Conservation (phyloP, 1,140 invertebrate species). For the Orius laevigatus region DNA sequence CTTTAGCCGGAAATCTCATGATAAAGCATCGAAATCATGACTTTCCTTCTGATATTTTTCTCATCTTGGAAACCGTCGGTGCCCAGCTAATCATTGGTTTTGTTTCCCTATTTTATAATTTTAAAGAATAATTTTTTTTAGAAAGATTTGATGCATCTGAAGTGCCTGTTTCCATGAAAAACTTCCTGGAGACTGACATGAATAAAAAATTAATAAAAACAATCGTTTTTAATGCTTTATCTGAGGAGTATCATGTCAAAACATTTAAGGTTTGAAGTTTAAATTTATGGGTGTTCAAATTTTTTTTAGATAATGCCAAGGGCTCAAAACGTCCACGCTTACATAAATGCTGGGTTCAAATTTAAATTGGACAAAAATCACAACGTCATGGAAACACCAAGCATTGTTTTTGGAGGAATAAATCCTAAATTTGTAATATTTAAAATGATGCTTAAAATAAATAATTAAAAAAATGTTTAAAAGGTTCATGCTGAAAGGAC, state of each 20-base stretch:
- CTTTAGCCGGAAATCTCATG: conserved; percentile 61
- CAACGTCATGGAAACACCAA: conserved; percentile 8
- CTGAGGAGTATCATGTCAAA: neutral
- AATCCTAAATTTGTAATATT: conserved; percentile 12
- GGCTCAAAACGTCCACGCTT: conserved; percentile 19
- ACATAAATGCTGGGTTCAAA: conserved; percentile 35
- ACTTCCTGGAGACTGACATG: conserved; percentile 43
- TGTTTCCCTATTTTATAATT: neutral
- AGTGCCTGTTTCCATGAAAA: conserved; percentile 26
- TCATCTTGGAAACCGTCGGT: conserved; percentile 40
- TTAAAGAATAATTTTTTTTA: conserved; percentile 38
- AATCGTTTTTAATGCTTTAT: conserved; percentile 36
- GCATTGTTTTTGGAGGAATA: conserved; percentile 11
- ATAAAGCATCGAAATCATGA: conserved; percentile 49
- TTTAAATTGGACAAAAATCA: conserved; percentile 42
- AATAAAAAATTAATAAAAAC: conserved; percentile 42
- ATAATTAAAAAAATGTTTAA: neutral
- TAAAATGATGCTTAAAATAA: conserved; percentile 27
- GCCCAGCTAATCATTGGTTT: conserved; percentile 18
- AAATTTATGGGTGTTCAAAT: conserved; percentile 21
- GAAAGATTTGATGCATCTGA: conserved; percentile 12
- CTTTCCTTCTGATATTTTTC: conserved; percentile 62
- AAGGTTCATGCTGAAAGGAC: conserved; percentile 7
- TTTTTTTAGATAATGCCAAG: neutral
- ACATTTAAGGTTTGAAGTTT: conserved; percentile 9